phyloP scores from a whole-genome alignment of 1,140 invertebrate genomes.

The Diabrotica undecimpunctata region DNA sequence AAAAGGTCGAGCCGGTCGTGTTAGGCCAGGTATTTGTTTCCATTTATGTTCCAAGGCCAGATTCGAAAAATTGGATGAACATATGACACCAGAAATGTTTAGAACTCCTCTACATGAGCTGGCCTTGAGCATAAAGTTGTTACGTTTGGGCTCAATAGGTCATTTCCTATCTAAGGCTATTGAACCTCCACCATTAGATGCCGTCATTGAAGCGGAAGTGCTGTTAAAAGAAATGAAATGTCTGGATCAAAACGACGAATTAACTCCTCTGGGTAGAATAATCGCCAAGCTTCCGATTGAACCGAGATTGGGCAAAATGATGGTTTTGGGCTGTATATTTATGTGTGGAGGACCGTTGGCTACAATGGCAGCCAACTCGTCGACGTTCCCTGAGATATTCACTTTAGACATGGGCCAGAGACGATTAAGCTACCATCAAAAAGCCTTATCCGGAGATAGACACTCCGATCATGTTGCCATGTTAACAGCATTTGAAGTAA shows the following conservation, averaged over 20 bases:
- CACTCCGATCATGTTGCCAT: conserved; percentile 94
- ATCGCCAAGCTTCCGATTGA: conserved; percentile 91
- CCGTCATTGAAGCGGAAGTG: conserved; percentile 87
- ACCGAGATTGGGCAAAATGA: conserved; percentile 91
- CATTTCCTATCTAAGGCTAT: conserved; percentile 92
- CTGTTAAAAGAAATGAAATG: conserved; percentile 77
- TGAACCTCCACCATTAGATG: conserved; percentile 89
- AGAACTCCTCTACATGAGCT: conserved; percentile 90
- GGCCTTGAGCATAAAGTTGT: conserved; percentile 77
- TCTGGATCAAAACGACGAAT: conserved; percentile 75
- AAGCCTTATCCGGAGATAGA: conserved; percentile 76
- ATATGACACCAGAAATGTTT: conserved; percentile 94
- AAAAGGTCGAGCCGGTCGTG: conserved; percentile 86
- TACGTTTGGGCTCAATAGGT: conserved; percentile 84
- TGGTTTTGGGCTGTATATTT: conserved; percentile 84
- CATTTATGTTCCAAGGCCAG: conserved; percentile 78
- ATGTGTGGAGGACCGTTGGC: conserved; percentile 83
- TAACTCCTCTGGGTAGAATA: conserved; percentile 87
- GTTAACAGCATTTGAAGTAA: conserved; percentile 82
- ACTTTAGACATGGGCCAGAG: conserved; percentile 62
- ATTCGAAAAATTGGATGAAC: conserved; percentile 76
- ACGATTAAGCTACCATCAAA: conserved; percentile 72
- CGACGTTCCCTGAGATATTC: conserved; percentile 89
- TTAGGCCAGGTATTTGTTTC: conserved; percentile 83
- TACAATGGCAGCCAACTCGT: conserved; percentile 91